Evolutionary conservation across 2,888 invertebrate genomes (phyloP).

Genomic region (Ptychoptera albimana): DNA sequence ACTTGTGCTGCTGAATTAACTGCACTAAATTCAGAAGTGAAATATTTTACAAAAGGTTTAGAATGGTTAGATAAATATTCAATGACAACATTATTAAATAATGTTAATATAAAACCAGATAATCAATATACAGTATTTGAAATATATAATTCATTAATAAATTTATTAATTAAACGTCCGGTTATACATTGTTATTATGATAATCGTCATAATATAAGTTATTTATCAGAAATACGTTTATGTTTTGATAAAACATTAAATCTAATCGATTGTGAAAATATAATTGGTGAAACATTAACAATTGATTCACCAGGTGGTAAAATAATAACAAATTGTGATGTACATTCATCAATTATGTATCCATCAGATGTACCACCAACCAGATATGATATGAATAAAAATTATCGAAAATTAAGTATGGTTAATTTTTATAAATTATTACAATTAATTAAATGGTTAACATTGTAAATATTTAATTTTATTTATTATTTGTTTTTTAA

Average conservation of each 20-base stretch:
- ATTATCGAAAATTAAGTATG: constrained; percentile 28
- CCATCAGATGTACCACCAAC: constrained; percentile 32
- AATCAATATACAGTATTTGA: constrained; percentile 31
- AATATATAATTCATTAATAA: constrained; percentile 37
- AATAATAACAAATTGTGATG: constrained; percentile 43
- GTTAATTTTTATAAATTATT: constrained; percentile 39
- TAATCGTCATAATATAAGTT: constrained; percentile 36
- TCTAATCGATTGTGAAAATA: constrained; percentile 48
- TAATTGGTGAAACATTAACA: constrained; percentile 21
- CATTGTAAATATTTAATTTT: constrained; percentile 29
- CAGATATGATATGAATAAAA: constrained; percentile 7
- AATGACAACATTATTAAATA: constrained; percentile 40
- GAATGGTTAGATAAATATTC: constrained; percentile 42
- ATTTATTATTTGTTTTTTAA: neutral
- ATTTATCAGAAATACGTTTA: constrained; percentile 53
- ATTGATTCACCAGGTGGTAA: constrained; percentile 23
- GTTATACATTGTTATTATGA: constrained; percentile 47
- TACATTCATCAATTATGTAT: constrained; percentile 37
- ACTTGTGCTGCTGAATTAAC: constrained; percentile 51
- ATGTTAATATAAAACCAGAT: constrained; percentile 40
- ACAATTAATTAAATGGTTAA: constrained; percentile 44
- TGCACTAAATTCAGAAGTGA: constrained; percentile 40
- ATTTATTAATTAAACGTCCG: constrained; percentile 38
- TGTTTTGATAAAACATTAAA: constrained; percentile 53
- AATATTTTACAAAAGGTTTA: constrained; percentile 52